A percentile compares a stretch with the other conserved stretches of the same genome.
Conservation (phyloP, 2,888 invertebrate species). For the Drosophila prostipennis region DNA sequence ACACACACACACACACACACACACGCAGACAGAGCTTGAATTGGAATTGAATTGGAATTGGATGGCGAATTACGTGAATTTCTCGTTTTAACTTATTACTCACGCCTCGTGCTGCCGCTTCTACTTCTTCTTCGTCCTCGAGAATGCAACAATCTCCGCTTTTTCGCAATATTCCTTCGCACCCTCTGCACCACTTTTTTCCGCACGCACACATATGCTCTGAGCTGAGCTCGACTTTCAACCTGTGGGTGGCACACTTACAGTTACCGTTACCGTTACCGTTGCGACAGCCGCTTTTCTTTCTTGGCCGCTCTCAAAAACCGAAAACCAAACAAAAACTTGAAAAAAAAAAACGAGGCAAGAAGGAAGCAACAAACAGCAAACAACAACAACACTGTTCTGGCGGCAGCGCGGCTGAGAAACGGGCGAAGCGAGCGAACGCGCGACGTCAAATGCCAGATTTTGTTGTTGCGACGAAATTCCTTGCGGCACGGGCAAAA, state of each 20-base stretch:
- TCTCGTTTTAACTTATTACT: background rate
- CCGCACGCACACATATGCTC: constrained; percentile 13
- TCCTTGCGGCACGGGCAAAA: background rate
- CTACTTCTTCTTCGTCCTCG: background rate
- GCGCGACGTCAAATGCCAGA: constrained; percentile 7
- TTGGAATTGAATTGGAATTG: constrained; percentile 22
- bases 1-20: background rate
- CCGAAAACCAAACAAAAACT: constrained; percentile 31
- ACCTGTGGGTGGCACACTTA: constrained; percentile 1
- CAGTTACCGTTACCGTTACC: background rate
- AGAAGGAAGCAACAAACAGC: background rate
- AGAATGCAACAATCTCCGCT: background rate
- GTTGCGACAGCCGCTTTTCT: background rate
- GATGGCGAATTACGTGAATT: too few relatives aligned
- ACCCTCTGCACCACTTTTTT: constrained; percentile 20
- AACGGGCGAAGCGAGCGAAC: constrained; percentile 1
- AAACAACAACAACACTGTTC: background rate
- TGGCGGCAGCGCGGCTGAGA: constrained; percentile 3
- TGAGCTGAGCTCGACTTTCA: constrained; percentile 37
- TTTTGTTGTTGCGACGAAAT: constrained; percentile 9
- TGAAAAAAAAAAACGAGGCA: constrained; percentile 15
- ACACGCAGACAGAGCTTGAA: constrained; percentile 12
- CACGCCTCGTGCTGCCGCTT: too few relatives aligned
- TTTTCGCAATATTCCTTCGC: constrained; percentile 3
- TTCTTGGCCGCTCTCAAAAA: background rate